A percentile compares a stretch with the other conserved stretches of the same genome.
Evolutionary conservation across 2,113 vertebrate genomes (phyloP).

Genomic region (Pteronura brasiliensis): DNA sequence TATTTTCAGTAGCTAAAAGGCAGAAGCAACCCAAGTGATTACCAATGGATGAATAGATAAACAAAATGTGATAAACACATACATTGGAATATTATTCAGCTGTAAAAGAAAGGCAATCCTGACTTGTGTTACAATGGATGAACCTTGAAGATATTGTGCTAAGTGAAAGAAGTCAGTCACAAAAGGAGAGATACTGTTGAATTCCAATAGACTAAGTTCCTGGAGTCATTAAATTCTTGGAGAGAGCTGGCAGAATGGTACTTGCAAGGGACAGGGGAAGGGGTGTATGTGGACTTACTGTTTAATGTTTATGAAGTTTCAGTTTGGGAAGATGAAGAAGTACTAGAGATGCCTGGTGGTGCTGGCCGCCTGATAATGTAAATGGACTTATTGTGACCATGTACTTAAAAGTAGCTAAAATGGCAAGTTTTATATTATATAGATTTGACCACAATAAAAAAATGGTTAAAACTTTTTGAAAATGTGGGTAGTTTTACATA

Average conservation of each 20-base stretch:
- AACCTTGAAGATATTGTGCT: background rate
- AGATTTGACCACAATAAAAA: background rate
- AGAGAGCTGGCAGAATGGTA: background rate
- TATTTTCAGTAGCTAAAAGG: background rate
- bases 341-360: background rate
- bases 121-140: background rate
- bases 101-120: background rate
- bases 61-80: background rate
- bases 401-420: background rate
- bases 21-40: background rate
- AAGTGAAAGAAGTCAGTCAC: background rate
- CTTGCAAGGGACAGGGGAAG: background rate
- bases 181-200: background rate
- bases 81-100: background rate
- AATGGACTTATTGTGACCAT: background rate
- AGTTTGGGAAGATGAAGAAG: background rate
- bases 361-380: background rate
- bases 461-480: background rate
- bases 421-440: background rate
- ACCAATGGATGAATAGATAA: background rate
- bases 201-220: background rate
- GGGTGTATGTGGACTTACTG: background rate
- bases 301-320: background rate
- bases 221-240: background rate
- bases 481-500: background rate